These are phyloP conservation scores for Rhincodon typus DNA, from an alignment of 2,797 vertebrate genomes.

Conservation along the genomic window DNA sequence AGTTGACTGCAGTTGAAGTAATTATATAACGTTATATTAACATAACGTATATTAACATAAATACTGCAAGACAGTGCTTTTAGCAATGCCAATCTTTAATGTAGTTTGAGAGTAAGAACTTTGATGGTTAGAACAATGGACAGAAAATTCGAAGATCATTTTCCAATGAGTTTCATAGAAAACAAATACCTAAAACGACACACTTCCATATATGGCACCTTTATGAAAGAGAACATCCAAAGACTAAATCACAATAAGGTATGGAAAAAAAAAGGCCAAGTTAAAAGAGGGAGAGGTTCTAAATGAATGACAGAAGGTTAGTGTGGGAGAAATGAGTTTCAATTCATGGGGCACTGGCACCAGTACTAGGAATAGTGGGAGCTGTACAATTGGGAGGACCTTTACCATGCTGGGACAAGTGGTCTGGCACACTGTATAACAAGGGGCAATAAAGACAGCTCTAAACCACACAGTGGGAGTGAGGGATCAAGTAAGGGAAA, in stretches of 20 bases:
- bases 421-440: too few species aligned
- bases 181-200: not conserved
- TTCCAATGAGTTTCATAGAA: not conserved
- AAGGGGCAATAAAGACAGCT: too few species aligned
- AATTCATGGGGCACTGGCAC: too few species aligned
- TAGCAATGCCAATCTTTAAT: not conserved
- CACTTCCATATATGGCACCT: not conserved
- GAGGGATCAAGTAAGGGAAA: too few species aligned
- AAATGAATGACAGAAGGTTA: not conserved
- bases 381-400: too few species aligned
- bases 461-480: too few species aligned
- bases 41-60: not conserved
- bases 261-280: not conserved
- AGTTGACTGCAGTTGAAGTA: not conserved
- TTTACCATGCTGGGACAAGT: too few species aligned
- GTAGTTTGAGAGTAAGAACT: not conserved
- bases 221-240: not conserved
- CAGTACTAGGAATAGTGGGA: too few species aligned
- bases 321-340: too few species aligned
- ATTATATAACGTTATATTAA: not conserved
- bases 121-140: not conserved
- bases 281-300: not conserved
- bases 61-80: not conserved
- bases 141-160: not conserved
- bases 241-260: not conserved